Evolutionary conservation across 2,888 invertebrate species (phyloP), one percentile per base, ranked within the genome.

Genomic region (Eupithecia subumbrata): DNA sequence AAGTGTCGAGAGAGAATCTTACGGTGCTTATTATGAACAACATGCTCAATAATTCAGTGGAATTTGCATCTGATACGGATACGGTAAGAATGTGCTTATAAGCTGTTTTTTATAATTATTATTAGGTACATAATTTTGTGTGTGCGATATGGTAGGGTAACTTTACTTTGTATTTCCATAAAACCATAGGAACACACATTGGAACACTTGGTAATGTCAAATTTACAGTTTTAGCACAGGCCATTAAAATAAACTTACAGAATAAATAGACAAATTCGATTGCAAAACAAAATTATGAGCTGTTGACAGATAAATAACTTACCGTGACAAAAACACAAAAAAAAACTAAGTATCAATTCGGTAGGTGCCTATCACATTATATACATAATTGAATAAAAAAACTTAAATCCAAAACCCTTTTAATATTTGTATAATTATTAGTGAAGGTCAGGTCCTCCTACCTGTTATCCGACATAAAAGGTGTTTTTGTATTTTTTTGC

Each of bases 11-110:
- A 69, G 91, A 92, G 1, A 87, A 90, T 48, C 71, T 93, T 72
- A 83, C 84, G 5, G 88, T 91, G 78, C 80, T 92, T 9, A 88
- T 93, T 67, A 85, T 87, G 18, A 92, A 93, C 80, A 93, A 93
- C 76, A 84, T 89, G 40, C 73, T 93, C 34, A 90, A 92, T 80
- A 86, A 85, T 45, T 91, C 93, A 0, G 73, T 89, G 70, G 92
- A 92, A 64, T 90, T 90, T 37, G 72, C 78, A 2, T 85, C 91
- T 0, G 91, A 91, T 72, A 81, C 82, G 76, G 91, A 91, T 79
- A 81, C 84, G 88, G 81, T 82, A 73, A 74, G 82, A 77, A 9
- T 68, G 22, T 75, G 75, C 34, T 25, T 18, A 64, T 18, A 18
- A 25, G 30, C 25, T 30, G n/a, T 67, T 67, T 34, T 66, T n/a